A percentile compares a stretch with the other conserved stretches of the same genome.
phyloP scores from a whole-genome alignment of 2,113 vertebrate species.

The Thunnus thynnus region DNA sequence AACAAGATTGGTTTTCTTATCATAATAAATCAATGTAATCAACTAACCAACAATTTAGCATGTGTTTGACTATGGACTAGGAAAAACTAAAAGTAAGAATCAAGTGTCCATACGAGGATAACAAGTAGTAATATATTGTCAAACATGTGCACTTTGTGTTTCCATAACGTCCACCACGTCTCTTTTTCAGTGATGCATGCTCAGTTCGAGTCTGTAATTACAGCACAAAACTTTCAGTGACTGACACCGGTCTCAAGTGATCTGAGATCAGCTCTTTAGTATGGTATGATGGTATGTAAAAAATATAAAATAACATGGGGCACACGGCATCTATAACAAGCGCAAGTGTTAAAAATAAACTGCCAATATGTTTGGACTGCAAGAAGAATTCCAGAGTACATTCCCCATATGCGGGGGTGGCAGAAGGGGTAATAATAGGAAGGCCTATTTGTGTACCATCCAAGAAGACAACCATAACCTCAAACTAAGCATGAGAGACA shows the following conservation, averaged over 20 bases:
- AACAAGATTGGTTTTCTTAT: too few relatives aligned
- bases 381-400: conserved; percentile 80
- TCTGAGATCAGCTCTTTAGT: conserved; percentile 64
- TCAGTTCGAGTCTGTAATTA: conserved; percentile 46
- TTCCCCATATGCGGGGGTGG: conserved; percentile 72
- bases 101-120: not conserved
- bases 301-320: conserved; percentile 70
- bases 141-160: not conserved
- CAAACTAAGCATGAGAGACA: conserved; percentile 4
- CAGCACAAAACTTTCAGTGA: conserved; percentile 28
- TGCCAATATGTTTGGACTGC: conserved; percentile 78
- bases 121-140: not conserved
- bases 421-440: conserved; percentile 62
- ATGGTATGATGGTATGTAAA: conserved; percentile 58
- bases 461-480: conserved; percentile 50
- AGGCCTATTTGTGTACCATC: conserved; percentile 75
- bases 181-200: conserved; percentile 1
- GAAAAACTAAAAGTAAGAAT: not conserved
- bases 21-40: not conserved
- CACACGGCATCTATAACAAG: conserved; percentile 73
- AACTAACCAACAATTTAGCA: not conserved
- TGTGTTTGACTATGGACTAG: not conserved
- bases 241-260: conserved; percentile 40
- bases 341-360: conserved; percentile 80
- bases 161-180: conserved; percentile 4